These are phyloP conservation scores for Leptarthrus brevirostris DNA, from an alignment of 2,888 invertebrate species.

Conservation along the genomic window DNA sequence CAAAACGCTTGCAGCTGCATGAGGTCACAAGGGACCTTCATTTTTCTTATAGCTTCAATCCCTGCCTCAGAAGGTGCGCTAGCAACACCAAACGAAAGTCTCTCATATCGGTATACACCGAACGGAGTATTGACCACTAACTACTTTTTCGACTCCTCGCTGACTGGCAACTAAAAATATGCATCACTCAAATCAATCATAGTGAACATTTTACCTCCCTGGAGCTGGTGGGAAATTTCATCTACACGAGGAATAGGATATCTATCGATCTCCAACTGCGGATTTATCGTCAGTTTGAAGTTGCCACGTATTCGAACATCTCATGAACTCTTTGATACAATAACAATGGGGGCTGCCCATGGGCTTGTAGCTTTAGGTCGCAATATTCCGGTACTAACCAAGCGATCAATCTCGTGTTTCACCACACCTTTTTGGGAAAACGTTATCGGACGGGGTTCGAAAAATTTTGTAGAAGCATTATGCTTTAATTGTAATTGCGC, in stretches of 20 bases:
- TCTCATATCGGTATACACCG: not conserved
- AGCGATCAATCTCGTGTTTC: constrained; percentile 39
- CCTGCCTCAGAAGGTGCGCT: not conserved
- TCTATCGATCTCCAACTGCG: too few relatives aligned
- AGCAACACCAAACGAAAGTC: too few relatives aligned
- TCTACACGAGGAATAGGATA: too few relatives aligned
- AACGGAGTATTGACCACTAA: not conserved
- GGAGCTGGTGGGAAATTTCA: constrained; percentile 29
- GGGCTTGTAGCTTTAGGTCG: constrained; percentile 51
- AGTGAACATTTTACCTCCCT: not conserved
- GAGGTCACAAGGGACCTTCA: not conserved
- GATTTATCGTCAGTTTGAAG: too few relatives aligned
- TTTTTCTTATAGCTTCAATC: not conserved
- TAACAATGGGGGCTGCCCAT: constrained; percentile 62
- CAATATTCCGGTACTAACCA: constrained; percentile 37
- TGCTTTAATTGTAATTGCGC: not conserved
- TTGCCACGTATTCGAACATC: constrained; percentile 54
- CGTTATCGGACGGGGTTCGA: constrained; percentile 51
- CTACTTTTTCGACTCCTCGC: not conserved
- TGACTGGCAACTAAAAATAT: not conserved
- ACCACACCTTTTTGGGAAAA: constrained; percentile 50
- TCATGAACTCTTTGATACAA: constrained; percentile 60
- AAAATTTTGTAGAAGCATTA: constrained; percentile 51
- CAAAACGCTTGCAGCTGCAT: not conserved
- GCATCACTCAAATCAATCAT: not conserved